Base-by-base conservation (phyloP, 2,888 invertebrate species). In the Drepana falcataria region DNA sequence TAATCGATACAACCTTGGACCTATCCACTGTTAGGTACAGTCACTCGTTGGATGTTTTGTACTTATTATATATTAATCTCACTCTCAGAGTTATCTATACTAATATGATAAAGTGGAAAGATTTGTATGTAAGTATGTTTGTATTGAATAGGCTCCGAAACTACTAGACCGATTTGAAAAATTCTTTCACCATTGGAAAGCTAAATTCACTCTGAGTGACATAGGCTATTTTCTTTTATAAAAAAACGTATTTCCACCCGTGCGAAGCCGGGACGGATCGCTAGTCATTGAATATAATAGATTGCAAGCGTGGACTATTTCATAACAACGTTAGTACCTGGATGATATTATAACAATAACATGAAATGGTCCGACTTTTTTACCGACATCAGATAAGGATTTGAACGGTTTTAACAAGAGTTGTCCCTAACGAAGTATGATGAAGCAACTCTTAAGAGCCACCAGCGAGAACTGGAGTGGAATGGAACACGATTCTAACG, bases 1-100 rank as follows among this genome's bases (percentile, higher is more conserved):
- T 69, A 70, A 76, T 75, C 68, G 66, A 64, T 65, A 60, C 59
- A 68, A 65, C 79, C 80, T 83, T 79, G 79, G 58, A 58, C 48
- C 56, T 67, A 71, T 68, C 66, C 63, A 60, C 59, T 59, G 47
- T 57, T 67, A 60, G 63, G 65, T 68, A 68, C 65, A 69, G 66
- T 73, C 62, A 62, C 63, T 64, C 48, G 51, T 59, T 66, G 65
- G 68, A 65, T 59, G 63, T 65, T 68, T 65, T 57, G 56, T 59
- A 64, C 61, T 64, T 58, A 58, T 58, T 56, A 54, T 56, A 63
- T 59, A 56, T 62, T 56, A 61, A 58, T 59, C 53, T 60, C 53
- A 60, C 59, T 41, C 33, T 21, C 21, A 21, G 40, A 41, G 34
- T 44, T 44, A 44, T 44, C 60, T n/a, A n/a, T n/a, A n/a, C n/a